These are phyloP conservation scores for Drosophila eohydei DNA, from an alignment of 2,888 invertebrate genomes.

Conservation along the genomic window DNA sequence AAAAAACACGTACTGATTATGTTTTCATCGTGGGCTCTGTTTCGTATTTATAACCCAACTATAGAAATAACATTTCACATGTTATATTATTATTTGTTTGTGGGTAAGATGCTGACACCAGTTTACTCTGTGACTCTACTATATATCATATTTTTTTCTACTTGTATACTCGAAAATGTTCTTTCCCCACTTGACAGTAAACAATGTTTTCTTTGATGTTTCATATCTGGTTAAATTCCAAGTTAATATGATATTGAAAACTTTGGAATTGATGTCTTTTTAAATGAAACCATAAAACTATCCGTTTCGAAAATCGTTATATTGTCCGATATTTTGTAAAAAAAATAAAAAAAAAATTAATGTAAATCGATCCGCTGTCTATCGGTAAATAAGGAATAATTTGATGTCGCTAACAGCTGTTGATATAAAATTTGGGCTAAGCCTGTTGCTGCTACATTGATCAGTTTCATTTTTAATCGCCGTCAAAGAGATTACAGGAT, in stretches of 20 bases:
- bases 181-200: not conserved
- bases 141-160: not conserved
- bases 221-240: not conserved
- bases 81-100: constrained; percentile 29
- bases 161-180: not conserved
- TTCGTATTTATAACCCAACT: constrained; percentile 77
- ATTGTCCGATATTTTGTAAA: constrained; percentile 21
- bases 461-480: not conserved
- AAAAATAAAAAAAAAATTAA: not conserved
- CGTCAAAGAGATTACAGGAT: not conserved
- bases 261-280: not conserved
- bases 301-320: not conserved
- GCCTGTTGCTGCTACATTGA: not conserved
- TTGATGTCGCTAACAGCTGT: not conserved
- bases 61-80: constrained; percentile 4
- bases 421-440: not conserved
- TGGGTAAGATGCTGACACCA: constrained; percentile 8
- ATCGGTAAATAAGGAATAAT: not conserved
- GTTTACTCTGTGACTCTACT: not conserved
- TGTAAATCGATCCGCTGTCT: not conserved
- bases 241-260: not conserved
- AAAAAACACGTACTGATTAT: constrained; percentile 22
- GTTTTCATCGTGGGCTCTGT: constrained; percentile 61
- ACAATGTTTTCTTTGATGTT: constrained; percentile 4
- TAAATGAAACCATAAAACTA: not conserved